These are phyloP conservation scores for Macquaria australasica DNA, from an alignment of 2,113 vertebrate species.

Conservation along the genomic window DNA sequence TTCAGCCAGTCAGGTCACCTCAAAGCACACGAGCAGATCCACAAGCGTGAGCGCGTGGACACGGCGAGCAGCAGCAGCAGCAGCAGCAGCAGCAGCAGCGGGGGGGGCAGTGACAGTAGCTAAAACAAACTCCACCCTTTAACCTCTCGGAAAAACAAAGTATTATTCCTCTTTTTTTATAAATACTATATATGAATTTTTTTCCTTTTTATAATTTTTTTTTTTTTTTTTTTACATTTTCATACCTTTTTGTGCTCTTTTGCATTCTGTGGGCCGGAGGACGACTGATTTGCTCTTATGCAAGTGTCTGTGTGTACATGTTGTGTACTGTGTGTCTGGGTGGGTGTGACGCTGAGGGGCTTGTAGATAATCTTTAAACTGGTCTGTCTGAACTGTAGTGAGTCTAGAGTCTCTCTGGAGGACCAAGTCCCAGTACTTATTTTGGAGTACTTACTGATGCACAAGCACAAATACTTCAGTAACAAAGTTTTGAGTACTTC, in stretches of 20 bases:
- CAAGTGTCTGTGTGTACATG: constrained; percentile 71
- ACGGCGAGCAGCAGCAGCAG: constrained; percentile 68
- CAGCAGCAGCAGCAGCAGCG: constrained; percentile 66
- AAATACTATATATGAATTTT: constrained; percentile 77
- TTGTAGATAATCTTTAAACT: constrained; percentile 67
- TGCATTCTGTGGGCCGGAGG: constrained; percentile 68
- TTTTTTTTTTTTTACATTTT: constrained; percentile 77
- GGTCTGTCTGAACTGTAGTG: constrained; percentile 65
- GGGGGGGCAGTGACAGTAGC: constrained; percentile 77
- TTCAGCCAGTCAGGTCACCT: constrained; percentile 88
- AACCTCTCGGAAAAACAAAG: constrained; percentile 78
- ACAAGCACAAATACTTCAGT: constrained; percentile 68
- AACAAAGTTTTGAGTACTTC: constrained; percentile 53
- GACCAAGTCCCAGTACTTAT: constrained; percentile 39
- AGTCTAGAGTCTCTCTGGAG: constrained; percentile 21
- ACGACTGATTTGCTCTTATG: constrained; percentile 80
- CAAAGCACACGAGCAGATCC: constrained; percentile 87
- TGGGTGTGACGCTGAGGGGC: constrained; percentile 33
- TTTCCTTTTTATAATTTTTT: constrained; percentile 66
- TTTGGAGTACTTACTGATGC: constrained; percentile 48
- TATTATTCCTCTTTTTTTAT: constrained; percentile 81
- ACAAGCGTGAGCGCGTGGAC: constrained; percentile 81
- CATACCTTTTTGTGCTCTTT: constrained; percentile 79
- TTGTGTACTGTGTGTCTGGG: constrained; percentile 26
- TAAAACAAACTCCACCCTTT: constrained; percentile 67